Base-by-base conservation (phyloP, 2,113 vertebrate genomes). In the Emydura subglobosa region DNA sequence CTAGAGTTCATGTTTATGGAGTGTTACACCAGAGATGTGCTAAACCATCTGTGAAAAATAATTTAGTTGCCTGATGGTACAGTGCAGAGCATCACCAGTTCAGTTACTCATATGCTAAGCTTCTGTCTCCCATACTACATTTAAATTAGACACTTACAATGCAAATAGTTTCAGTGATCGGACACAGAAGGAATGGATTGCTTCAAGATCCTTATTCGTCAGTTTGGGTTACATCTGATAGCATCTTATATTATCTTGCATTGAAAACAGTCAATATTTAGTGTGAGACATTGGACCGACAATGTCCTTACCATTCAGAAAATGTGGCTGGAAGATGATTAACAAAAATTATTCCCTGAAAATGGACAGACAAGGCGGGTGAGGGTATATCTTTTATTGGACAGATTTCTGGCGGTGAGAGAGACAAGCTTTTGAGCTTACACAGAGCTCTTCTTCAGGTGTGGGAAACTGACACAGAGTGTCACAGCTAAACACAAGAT, bases 51-150 rank as follows among this genome's bases (percentile, higher is more conserved):
- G 59, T 54, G 31, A n/a, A 39, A 47, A 91, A 91, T 42, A 84
- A 31, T 2, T 5, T 0, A 0, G 25, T 0, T 90, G 50, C 6
- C 19, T 39, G 17, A 59, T 17, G 14, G 14, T 82, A 87, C 31
- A 31, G 11, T n/a, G 5, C 21, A 76, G 22, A 25, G 39, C 39
- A 76, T 27, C 72, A 76, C 39, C n/a, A 76, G 39, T 44, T 76
- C 19, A 44, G 22, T 76, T 44, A 76, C 39, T 76, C 72, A 25
- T 76, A 76, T 44, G 72, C 72, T 76, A 76, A 76, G 42, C n/a
- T 76, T 42, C 72, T 13, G 39, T 76, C 39, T 44, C 72, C 39
- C 72, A 44, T 21, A 14, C 11, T 44, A 44, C 72, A 76, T 76
- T 44, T 76, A 76, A 76, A 76, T 76, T 76, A 42, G 21, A 76